These are phyloP conservation scores for Drosophila greeni DNA, from an alignment of 2,888 invertebrate species.

Conservation along the genomic window DNA sequence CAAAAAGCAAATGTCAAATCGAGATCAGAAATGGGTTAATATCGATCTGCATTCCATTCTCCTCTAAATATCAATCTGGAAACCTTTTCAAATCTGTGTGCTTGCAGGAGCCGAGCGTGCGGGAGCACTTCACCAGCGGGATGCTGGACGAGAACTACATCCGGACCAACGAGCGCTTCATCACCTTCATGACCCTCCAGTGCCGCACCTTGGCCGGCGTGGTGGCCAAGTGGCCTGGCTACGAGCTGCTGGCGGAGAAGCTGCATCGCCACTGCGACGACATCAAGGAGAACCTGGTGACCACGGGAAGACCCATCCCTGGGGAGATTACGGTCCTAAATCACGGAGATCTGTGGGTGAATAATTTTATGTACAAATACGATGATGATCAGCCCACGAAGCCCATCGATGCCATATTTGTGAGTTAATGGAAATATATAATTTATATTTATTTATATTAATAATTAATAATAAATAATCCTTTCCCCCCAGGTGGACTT, in stretches of 20 bases:
- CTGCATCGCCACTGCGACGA: slow-evolving; percentile 75
- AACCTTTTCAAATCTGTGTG: not conserved
- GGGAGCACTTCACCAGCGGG: slow-evolving; percentile 72
- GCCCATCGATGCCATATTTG: slow-evolving; percentile 78
- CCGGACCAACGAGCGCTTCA: slow-evolving; percentile 73
- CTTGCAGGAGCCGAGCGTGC: slow-evolving; percentile 67
- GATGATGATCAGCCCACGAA: slow-evolving; percentile 67
- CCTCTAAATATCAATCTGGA: slow-evolving; percentile 7
- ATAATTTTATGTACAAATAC: slow-evolving; percentile 81
- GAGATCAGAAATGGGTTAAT: slow-evolving; percentile 14
- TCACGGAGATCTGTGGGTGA: slow-evolving; percentile 81
- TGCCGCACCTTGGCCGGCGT: slow-evolving; percentile 76
- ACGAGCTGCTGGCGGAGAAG: slow-evolving; percentile 78
- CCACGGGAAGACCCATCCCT: slow-evolving; percentile 66
- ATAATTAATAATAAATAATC: too few species aligned
- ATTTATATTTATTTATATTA: too few species aligned
- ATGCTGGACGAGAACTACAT: slow-evolving; percentile 76
- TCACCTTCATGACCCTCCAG: slow-evolving; percentile 71
- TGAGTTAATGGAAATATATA: too few species aligned
- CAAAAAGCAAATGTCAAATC: slow-evolving; percentile 13
- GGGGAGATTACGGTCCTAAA: slow-evolving; percentile 80
- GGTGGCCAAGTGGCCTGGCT: slow-evolving; percentile 79
- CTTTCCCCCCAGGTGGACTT: slow-evolving; percentile 71
- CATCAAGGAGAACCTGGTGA: slow-evolving; percentile 74
- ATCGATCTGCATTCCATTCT: slow-evolving; percentile 1